Evolutionary conservation across 2,113 vertebrate genomes (phyloP).

Genomic region (Aramus guarauna): DNA sequence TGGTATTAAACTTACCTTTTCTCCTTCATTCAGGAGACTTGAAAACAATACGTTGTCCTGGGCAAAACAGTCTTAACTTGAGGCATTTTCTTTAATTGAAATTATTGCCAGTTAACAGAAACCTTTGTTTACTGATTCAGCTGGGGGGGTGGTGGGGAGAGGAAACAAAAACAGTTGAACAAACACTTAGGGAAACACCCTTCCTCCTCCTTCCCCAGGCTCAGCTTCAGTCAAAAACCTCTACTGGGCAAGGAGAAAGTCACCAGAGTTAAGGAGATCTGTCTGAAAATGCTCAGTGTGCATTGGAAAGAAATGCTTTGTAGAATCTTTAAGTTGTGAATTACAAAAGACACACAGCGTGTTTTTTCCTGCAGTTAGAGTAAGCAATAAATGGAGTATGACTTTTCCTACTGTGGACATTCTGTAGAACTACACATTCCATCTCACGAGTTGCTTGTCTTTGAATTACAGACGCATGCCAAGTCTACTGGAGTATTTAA

Average conservation of each 20-base stretch:
- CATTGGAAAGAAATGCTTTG: neutral
- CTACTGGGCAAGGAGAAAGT: neutral
- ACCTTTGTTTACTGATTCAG: neutral
- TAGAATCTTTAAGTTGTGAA: neutral
- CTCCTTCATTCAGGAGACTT: neutral
- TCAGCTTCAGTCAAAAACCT: neutral
- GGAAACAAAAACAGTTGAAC: neutral
- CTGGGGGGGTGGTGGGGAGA: neutral
- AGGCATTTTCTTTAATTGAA: neutral
- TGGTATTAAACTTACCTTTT: neutral
- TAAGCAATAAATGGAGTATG: neutral
- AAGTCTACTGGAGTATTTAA: conserved; percentile 94
- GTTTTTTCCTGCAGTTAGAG: neutral
- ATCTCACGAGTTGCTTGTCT: conserved; percentile 51
- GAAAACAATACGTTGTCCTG: neutral
- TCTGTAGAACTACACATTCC: neutral
- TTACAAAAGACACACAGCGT: neutral
- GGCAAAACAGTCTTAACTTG: neutral
- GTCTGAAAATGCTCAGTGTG: neutral
- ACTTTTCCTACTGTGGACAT: neutral
- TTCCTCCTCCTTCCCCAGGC: neutral
- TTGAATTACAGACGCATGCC: conserved; percentile 88
- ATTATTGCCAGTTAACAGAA: neutral
- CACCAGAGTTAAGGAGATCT: neutral
- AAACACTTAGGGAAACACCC: neutral